A percentile compares a stretch with the other conserved stretches of the same genome.
These are phyloP conservation scores for Psococerastis gibbosa DNA, from an alignment of 2,888 invertebrate genomes.

Conservation along the genomic window DNA sequence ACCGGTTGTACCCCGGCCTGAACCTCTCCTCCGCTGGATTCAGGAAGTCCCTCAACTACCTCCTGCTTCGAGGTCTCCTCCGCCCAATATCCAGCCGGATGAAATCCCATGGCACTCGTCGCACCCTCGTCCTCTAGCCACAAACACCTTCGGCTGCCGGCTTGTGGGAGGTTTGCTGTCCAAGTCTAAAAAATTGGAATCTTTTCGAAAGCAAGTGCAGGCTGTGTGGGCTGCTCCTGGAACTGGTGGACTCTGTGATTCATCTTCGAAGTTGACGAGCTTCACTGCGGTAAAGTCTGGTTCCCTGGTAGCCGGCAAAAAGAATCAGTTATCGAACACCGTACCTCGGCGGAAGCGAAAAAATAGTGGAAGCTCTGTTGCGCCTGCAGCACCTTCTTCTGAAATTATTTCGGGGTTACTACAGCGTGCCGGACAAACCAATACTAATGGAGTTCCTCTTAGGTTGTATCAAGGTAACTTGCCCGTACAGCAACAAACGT, in stretches of 20 bases:
- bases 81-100: not conserved
- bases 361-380: not conserved
- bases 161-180: constrained; percentile 5
- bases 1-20: not conserved
- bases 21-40: constrained; percentile 1
- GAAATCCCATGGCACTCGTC: constrained; percentile 4
- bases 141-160: constrained; percentile 9
- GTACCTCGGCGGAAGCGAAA: not conserved
- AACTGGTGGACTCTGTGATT: not conserved
- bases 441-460: constrained; percentile 2
- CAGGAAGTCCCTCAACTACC: not conserved
- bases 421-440: not conserved
- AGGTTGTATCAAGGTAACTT: not conserved
- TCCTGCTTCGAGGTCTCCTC: not conserved
- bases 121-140: constrained; percentile 4
- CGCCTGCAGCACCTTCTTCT: not conserved
- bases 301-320: not conserved
- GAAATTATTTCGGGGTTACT: constrained; percentile 2
- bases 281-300: not conserved
- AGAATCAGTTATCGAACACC: not conserved
- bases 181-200: constrained; percentile 4
- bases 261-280: not conserved
- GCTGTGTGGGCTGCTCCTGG: not conserved
- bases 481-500: constrained; percentile 1
- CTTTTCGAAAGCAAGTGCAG: constrained; percentile 2